A percentile compares a stretch with the other conserved stretches of the same genome.
Evolutionary conservation across 2,888 invertebrate species (phyloP).

Genomic region (Caenorhabditis sp.): DNA sequence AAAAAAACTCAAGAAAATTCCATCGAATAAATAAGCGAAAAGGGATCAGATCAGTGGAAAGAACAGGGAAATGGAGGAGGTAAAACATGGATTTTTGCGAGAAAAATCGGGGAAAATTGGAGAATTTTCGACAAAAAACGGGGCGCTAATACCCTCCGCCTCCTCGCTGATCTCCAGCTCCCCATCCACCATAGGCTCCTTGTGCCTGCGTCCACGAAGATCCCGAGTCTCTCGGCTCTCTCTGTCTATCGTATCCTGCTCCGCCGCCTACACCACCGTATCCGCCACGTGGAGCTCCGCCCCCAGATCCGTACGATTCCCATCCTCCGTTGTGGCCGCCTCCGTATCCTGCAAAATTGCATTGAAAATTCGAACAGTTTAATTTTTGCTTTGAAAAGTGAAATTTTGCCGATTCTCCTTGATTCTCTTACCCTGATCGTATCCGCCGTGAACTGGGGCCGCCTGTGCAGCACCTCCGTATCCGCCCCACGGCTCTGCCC

Average conservation of each 20-base stretch:
- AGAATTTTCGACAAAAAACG: neutral
- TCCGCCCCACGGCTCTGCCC: slow-evolving; percentile 28
- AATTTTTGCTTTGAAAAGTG: neutral
- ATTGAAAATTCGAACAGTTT: neutral
- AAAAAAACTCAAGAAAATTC: neutral
- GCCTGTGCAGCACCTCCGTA: slow-evolving; percentile 9
- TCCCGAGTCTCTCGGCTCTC: slow-evolving; percentile 24
- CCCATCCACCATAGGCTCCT: slow-evolving; percentile 36
- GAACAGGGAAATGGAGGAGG: neutral
- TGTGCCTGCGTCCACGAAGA: slow-evolving; percentile 23
- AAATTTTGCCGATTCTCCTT: too few relatives aligned
- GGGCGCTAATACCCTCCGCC: neutral
- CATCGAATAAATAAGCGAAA: neutral
- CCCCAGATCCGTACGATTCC: neutral
- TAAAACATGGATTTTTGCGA: slow-evolving; percentile 8
- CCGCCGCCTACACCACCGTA: neutral
- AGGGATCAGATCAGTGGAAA: neutral
- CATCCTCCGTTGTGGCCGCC: neutral
- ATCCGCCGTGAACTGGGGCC: neutral
- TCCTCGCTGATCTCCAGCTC: slow-evolving; percentile 10
- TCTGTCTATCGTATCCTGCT: slow-evolving; percentile 27
- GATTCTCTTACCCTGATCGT: neutral
- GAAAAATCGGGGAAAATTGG: neutral
- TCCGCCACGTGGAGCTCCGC: too few relatives aligned
- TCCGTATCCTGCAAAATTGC: too few relatives aligned